Conservation (phyloP, 2,797 vertebrate species). For the Epinephelus malabaricus region DNA sequence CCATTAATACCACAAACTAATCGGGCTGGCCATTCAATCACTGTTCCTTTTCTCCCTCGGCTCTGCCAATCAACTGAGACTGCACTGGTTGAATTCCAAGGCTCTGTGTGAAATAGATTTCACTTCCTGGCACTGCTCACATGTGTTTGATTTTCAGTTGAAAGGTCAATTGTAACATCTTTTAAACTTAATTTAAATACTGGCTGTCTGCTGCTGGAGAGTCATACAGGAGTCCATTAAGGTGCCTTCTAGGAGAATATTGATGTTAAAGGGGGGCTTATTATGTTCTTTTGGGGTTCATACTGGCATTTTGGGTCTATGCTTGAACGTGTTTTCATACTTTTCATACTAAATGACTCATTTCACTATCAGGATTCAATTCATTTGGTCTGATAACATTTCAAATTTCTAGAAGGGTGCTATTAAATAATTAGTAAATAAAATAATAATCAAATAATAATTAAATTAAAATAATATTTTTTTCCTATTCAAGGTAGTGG, state of each 20-base stretch:
- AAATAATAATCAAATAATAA: too few relatives aligned
- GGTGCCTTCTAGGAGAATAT: background rate
- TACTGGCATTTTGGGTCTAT: too few relatives aligned
- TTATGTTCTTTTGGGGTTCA: too few relatives aligned
- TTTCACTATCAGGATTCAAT: too few relatives aligned
- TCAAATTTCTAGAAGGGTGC: too few relatives aligned
- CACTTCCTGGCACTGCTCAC: slow-evolving; percentile 5
- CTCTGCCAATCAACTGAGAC: slow-evolving; percentile 12
- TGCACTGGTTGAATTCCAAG: slow-evolving; percentile 17
- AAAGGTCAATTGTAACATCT: slow-evolving; percentile 36
- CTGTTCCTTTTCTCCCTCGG: slow-evolving; percentile 11
- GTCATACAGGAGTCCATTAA: slow-evolving; percentile 14
- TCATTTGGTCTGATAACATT: too few relatives aligned
- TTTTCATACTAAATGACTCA: too few relatives aligned
- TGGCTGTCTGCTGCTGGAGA: background rate
- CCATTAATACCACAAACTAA: slow-evolving; percentile 32
- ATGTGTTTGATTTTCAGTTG: slow-evolving; percentile 14
- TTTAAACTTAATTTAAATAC: slow-evolving; percentile 30
- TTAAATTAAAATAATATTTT: too few relatives aligned
- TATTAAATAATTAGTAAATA: too few relatives aligned
- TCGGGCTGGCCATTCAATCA: slow-evolving; percentile 24
- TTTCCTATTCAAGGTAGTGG: too few relatives aligned
- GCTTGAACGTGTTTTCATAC: too few relatives aligned
- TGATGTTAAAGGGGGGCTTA: background rate
- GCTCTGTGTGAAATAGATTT: slow-evolving; percentile 38